Conservation (phyloP, 1,140 invertebrate species). For the Latrodectus geometricus region DNA sequence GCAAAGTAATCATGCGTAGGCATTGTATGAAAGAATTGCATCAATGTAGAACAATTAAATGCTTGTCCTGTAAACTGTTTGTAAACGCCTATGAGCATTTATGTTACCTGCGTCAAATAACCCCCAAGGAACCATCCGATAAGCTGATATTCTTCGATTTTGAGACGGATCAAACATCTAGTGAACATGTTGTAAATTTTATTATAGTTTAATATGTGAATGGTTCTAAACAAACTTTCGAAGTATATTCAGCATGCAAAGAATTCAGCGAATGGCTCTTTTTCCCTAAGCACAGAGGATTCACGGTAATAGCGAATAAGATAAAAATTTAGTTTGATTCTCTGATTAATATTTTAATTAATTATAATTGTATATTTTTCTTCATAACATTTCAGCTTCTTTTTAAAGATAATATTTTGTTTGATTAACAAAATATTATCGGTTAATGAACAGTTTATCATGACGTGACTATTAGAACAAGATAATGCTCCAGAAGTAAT, state of each 20-base stretch:
- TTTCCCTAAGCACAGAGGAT: not conserved
- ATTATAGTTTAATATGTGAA: not conserved
- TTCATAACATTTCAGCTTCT: too few species aligned
- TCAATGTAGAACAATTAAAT: not conserved
- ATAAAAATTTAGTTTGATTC: not conserved
- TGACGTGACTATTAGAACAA: too few species aligned
- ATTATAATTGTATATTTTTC: too few species aligned
- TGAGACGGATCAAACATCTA: too few species aligned
- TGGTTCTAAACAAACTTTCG: not conserved
- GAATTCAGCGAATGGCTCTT: conserved; percentile 12
- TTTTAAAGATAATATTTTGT: too few species aligned
- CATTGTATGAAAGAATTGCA: not conserved
- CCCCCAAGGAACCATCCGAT: not conserved
- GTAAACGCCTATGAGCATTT: not conserved
- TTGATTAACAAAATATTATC: too few species aligned
- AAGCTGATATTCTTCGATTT: too few species aligned
- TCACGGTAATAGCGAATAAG: conserved; percentile 19
- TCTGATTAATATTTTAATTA: not conserved
- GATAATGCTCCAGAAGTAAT: too few species aligned
- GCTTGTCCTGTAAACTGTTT: not conserved
- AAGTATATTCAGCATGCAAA: not conserved
- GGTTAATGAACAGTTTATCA: too few species aligned
- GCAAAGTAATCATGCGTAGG: too few species aligned
- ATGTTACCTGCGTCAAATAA: not conserved
- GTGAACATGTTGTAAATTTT: conserved; percentile 22